Evolutionary conservation across 2,113 vertebrate species (phyloP).

Genomic region (Puntigrus tetrazona): DNA sequence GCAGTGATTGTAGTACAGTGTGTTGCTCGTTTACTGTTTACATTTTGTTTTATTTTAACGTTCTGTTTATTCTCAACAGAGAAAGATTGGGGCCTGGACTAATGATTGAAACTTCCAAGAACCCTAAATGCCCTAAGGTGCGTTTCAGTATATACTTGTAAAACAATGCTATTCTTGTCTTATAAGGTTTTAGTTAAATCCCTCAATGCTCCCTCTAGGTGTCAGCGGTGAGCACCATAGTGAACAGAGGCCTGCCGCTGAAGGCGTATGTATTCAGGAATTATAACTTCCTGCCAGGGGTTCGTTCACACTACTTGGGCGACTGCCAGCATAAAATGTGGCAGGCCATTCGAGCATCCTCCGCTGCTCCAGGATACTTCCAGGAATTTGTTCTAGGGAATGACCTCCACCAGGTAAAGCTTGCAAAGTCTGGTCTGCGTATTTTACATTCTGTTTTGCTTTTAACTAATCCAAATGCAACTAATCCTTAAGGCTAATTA

Average conservation of each 20-base stretch:
- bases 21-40: not conserved
- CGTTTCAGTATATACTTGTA: constrained; percentile 47
- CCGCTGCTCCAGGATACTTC: constrained; percentile 96
- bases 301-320: constrained; percentile 92
- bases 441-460: not conserved
- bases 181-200: not conserved
- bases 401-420: constrained; percentile 91
- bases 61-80: constrained; percentile 66
- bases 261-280: constrained; percentile 96
- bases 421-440: not conserved
- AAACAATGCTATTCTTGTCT: not conserved
- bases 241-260: constrained; percentile 88
- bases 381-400: constrained; percentile 89
- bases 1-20: not conserved
- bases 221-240: constrained; percentile 92
- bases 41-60: not conserved
- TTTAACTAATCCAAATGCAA: not conserved
- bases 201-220: constrained; percentile 77
- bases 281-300: constrained; percentile 90
- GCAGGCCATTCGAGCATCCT: constrained; percentile 95
- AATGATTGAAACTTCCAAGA: constrained; percentile 91
- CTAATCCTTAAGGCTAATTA: not conserved
- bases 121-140: constrained; percentile 89
- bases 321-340: constrained; percentile 93
- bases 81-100: constrained; percentile 89